These are phyloP conservation scores for Thryonomys swinderianus DNA, from an alignment of 2,113 vertebrate species.

Conservation along the genomic window DNA sequence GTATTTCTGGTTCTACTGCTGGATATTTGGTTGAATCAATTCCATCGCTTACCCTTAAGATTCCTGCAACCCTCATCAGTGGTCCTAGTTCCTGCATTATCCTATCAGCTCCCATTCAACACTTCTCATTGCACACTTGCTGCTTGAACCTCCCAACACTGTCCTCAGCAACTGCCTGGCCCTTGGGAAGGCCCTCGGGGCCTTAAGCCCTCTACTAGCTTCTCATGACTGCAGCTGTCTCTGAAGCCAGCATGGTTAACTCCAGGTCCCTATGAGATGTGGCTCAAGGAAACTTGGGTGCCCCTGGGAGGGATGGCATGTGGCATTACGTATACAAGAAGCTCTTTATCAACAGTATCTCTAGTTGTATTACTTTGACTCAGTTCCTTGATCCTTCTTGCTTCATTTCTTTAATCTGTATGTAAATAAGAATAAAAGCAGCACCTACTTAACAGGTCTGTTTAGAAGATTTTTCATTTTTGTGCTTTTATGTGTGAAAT, in stretches of 20 bases:
- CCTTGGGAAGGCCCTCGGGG: neutral
- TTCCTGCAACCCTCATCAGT: neutral
- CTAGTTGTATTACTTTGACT: neutral
- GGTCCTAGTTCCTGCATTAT: neutral
- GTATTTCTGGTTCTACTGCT: neutral
- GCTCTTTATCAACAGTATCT: neutral
- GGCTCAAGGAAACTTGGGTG: neutral
- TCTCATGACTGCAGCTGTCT: neutral
- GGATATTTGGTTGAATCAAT: neutral
- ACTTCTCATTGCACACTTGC: neutral
- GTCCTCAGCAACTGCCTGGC: neutral
- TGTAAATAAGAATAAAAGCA: neutral
- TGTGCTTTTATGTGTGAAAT: neutral
- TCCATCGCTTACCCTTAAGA: neutral
- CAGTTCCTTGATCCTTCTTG: neutral
- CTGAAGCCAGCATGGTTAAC: neutral
- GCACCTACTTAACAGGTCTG: neutral
- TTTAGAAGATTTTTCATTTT: neutral
- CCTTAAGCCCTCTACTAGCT: neutral
- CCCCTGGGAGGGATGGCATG: neutral
- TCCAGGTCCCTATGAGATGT: neutral
- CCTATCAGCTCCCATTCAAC: neutral
- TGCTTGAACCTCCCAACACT: neutral
- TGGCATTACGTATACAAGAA: neutral
- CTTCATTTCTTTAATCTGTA: conserved; percentile 6